Conservation (phyloP, 2,113 vertebrate species). For the Sturnira hondurensis region DNA sequence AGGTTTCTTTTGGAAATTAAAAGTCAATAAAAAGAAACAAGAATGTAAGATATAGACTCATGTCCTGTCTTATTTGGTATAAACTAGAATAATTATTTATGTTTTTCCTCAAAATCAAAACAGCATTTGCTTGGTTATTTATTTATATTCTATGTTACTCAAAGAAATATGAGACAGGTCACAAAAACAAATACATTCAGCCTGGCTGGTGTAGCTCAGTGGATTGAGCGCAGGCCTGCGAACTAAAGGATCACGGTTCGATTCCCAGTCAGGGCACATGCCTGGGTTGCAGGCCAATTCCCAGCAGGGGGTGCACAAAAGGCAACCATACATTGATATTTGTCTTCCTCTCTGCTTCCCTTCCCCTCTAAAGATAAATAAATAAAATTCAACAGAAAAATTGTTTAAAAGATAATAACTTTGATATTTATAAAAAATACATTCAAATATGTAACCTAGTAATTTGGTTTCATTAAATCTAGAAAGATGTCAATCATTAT, state of each 20-base stretch:
- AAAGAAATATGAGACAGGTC: background rate
- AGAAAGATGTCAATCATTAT: background rate
- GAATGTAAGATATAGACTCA: background rate
- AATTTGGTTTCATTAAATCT: slow-evolving; percentile 30
- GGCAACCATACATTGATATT: no score
- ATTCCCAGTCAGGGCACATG: no score
- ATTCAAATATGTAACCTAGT: background rate
- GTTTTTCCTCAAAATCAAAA: background rate
- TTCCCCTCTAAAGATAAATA: no score
- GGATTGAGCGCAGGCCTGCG: no score
- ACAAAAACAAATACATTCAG: slow-evolving; percentile 4
- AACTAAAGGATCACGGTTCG: no score
- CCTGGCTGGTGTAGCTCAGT: no score
- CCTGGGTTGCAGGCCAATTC: no score
- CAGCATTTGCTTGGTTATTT: background rate
- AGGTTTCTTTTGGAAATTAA: background rate
- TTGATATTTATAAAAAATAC: no score
- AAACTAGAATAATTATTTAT: background rate
- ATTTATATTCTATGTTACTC: background rate
- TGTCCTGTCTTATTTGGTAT: background rate
- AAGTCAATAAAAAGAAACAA: slow-evolving; percentile 14
- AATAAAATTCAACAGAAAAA: no score
- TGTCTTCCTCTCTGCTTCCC: no score
- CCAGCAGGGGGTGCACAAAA: no score
- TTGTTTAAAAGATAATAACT: no score